A percentile compares a stretch with the other conserved stretches of the same genome.
Conservation (phyloP, 2,888 invertebrate species). For the Leucophenga maculata region DNA sequence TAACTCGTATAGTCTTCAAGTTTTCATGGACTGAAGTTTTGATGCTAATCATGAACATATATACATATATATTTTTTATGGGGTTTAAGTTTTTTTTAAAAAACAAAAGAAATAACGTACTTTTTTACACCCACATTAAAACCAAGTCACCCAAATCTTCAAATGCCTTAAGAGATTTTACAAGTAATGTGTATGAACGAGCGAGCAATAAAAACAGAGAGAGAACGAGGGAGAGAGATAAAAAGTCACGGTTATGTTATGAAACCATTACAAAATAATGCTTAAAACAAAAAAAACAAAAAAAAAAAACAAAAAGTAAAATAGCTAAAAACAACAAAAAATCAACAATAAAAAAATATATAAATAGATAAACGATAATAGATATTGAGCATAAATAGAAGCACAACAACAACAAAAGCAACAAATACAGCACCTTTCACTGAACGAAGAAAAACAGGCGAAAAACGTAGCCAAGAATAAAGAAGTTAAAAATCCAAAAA, state of each 20-base stretch:
- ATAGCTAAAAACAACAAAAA: slow-evolving; percentile 28
- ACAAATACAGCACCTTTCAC: slow-evolving; percentile 10
- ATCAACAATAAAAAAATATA: slow-evolving; percentile 16
- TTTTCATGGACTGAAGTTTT: too few species aligned
- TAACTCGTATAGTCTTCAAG: too few species aligned
- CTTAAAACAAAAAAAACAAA: background rate
- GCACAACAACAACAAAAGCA: slow-evolving; percentile 11
- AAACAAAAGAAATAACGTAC: too few species aligned
- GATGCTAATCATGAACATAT: too few species aligned
- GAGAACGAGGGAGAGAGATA: slow-evolving; percentile 1
- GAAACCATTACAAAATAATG: slow-evolving; percentile 63
- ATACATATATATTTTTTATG: too few species aligned
- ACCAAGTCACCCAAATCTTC: too few species aligned
- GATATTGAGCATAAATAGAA: slow-evolving; percentile 24
- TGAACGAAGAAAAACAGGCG: background rate
- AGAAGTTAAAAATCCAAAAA: background rate
- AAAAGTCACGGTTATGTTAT: slow-evolving; percentile 54
- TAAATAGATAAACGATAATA: slow-evolving; percentile 22
- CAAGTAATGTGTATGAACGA: background rate
- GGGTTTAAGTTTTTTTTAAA: too few species aligned
- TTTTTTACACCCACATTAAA: too few species aligned
- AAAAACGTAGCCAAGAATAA: background rate
- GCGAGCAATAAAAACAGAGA: slow-evolving; percentile 10
- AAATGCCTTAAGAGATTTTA: background rate
- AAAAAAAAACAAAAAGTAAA: background rate